phyloP scores from a whole-genome alignment of 23 tunicate species.

The Halocynthia aurantium region DNA sequence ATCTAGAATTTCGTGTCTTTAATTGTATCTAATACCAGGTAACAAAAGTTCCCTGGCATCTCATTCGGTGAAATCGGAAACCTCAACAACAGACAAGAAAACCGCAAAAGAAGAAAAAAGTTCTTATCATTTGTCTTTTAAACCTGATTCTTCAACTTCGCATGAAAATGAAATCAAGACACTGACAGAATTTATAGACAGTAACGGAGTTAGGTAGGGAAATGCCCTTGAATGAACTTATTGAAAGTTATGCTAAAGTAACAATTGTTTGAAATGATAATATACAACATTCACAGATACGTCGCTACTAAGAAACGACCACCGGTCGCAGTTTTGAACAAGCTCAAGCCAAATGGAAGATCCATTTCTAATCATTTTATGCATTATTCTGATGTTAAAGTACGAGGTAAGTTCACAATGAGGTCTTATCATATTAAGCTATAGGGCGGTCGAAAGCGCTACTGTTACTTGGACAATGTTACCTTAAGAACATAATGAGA shows the following conservation, averaged over 20 bases:
- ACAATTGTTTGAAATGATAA: too few species aligned
- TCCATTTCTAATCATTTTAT: constrained; percentile 62
- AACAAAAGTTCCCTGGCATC: too few species aligned
- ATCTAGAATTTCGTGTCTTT: too few species aligned
- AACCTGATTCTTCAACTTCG: not conserved
- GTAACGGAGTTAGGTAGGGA: constrained; percentile 53
- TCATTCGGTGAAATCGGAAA: too few species aligned
- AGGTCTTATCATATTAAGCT: too few species aligned
- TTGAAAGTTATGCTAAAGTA: too few species aligned
- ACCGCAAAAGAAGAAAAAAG: not conserved
- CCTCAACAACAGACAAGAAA: too few species aligned
- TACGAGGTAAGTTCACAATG: constrained; percentile 39
- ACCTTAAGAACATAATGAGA: not conserved
- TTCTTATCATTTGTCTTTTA: not conserved
- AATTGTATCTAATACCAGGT: too few species aligned
- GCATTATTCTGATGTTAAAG: constrained; percentile 77
- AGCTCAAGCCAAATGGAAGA: constrained; percentile 24
- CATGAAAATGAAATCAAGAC: constrained; percentile 4
- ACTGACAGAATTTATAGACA: constrained; percentile 39
- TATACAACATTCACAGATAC: constrained; percentile 20
- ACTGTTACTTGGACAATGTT: not conserved
- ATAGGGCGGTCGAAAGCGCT: not conserved
- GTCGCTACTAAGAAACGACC: constrained; percentile 48
- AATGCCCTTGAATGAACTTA: too few species aligned
- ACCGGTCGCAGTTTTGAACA: constrained; percentile 43